A percentile compares a stretch with the other conserved stretches of the same genome.
These are phyloP conservation scores for Molanna angustata DNA, from an alignment of 2,888 invertebrate genomes.

Conservation along the genomic window DNA sequence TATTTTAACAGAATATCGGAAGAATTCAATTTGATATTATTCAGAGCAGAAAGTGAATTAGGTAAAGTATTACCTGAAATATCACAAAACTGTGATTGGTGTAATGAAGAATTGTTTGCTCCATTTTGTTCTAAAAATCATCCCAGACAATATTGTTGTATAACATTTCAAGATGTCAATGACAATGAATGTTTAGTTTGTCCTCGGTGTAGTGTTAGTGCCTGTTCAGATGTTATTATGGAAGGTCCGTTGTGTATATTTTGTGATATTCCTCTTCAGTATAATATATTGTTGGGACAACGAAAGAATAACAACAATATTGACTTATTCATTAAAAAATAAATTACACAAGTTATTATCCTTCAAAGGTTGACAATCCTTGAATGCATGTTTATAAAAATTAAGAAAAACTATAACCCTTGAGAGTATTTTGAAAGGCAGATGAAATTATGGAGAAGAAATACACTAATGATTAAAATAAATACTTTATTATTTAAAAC, in stretches of 20 bases:
- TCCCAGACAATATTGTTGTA: slow-evolving; percentile 20
- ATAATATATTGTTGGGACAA: not conserved
- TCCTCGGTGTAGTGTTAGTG: slow-evolving; percentile 6
- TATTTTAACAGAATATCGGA: not conserved
- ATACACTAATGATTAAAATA: too few relatives aligned
- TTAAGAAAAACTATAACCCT: not conserved
- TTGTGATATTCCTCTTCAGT: slow-evolving; percentile 13
- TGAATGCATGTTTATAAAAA: not conserved
- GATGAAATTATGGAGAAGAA: too few relatives aligned
- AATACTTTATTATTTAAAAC: too few relatives aligned
- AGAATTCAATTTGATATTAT: not conserved
- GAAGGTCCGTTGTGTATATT: slow-evolving; percentile 15
- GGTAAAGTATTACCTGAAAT: slow-evolving; percentile 4
- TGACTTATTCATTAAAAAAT: not conserved
- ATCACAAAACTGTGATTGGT: slow-evolving; percentile 19
- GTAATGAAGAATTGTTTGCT: slow-evolving; percentile 12
- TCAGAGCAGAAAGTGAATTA: not conserved
- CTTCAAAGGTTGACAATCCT: not conserved
- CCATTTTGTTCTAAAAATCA: slow-evolving; percentile 16
- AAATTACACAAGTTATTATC: not conserved
- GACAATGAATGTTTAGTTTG: slow-evolving; percentile 9
- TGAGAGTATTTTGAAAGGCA: not conserved
- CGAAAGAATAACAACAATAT: not conserved
- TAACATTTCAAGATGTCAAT: slow-evolving; percentile 14
- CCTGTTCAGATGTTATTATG: slow-evolving; percentile 3